These are phyloP conservation scores for Arbacia lixula DNA, from an alignment of 53 echinoderm and acorn worm species.

Conservation along the genomic window DNA sequence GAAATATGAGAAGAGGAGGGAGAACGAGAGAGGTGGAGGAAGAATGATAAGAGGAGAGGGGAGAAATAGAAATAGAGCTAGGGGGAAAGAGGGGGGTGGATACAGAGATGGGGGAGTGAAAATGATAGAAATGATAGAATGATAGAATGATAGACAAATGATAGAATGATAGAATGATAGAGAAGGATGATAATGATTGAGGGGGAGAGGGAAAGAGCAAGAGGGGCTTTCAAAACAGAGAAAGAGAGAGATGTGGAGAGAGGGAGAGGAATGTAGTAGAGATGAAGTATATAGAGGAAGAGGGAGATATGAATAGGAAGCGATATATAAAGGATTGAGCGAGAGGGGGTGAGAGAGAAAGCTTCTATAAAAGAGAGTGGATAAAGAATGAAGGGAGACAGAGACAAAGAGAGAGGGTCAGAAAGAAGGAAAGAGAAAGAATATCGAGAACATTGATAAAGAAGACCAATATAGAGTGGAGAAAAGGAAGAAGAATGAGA, in stretches of 20 bases:
- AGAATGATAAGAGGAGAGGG: background rate
- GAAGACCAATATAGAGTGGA: background rate
- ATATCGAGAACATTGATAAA: background rate
- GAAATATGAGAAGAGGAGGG: background rate
- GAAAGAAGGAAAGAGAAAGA: background rate
- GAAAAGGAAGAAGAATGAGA: background rate
- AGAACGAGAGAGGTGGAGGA: background rate
- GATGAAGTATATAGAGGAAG: background rate
- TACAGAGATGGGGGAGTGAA: background rate
- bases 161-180: background rate
- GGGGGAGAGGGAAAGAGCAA: background rate
- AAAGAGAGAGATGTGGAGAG: background rate
- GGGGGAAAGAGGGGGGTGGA: background rate
- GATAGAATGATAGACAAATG: background rate
- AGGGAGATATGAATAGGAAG: background rate
- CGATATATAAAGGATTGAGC: background rate
- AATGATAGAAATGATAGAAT: background rate
- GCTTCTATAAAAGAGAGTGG: background rate
- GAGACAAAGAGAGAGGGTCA: background rate
- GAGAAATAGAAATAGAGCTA: background rate
- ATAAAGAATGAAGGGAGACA: background rate
- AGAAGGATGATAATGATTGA: background rate
- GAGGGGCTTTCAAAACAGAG: background rate
- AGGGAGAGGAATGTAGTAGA: background rate
- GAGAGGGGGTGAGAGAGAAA: background rate